These are phyloP conservation scores for Eutrigla gurnardus DNA, from an alignment of 2,797 vertebrate genomes.

Conservation along the genomic window DNA sequence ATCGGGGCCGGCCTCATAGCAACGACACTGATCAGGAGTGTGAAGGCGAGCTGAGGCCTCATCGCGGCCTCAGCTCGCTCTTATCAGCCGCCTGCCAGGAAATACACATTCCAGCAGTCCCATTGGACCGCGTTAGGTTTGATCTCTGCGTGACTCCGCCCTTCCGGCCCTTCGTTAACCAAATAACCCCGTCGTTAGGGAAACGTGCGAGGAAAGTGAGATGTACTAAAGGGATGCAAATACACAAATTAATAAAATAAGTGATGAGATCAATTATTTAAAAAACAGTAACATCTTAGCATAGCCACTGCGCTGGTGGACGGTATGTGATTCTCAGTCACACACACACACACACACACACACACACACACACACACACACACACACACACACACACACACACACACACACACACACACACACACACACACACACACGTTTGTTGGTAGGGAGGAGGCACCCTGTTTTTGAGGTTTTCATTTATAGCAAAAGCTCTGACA, in stretches of 20 bases:
- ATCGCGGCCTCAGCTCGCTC: slow-evolving; percentile 35
- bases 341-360: slow-evolving; percentile 35
- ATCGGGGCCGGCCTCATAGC: slow-evolving; percentile 42
- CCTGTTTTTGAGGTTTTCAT: slow-evolving; percentile 79
- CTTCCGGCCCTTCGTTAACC: slow-evolving; percentile 66
- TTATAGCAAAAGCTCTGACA: slow-evolving; percentile 76
- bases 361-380: slow-evolving; percentile 31
- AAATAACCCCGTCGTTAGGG: slow-evolving; percentile 58
- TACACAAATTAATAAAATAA: slow-evolving; percentile 11
- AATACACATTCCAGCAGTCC: slow-evolving; percentile 62
- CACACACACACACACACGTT: slow-evolving; percentile 34
- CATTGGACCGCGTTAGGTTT: slow-evolving; percentile 46
- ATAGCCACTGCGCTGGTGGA: slow-evolving; percentile 28
- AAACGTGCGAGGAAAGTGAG: slow-evolving; percentile 34
- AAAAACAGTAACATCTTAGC: slow-evolving; percentile 22
- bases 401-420: slow-evolving; percentile 34
- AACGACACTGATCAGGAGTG: slow-evolving; percentile 31
- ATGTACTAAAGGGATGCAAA: slow-evolving; percentile 25
- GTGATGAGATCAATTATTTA: not conserved
- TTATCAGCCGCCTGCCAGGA: slow-evolving; percentile 70
- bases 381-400: slow-evolving; percentile 36
- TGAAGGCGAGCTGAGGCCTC: slow-evolving; percentile 41
- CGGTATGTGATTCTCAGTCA: slow-evolving; percentile 26
- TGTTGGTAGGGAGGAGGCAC: slow-evolving; percentile 63
- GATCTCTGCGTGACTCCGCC: slow-evolving; percentile 56